Conservation (phyloP, 2,888 invertebrate genomes). For the Megaustenia siamemsis region DNA sequence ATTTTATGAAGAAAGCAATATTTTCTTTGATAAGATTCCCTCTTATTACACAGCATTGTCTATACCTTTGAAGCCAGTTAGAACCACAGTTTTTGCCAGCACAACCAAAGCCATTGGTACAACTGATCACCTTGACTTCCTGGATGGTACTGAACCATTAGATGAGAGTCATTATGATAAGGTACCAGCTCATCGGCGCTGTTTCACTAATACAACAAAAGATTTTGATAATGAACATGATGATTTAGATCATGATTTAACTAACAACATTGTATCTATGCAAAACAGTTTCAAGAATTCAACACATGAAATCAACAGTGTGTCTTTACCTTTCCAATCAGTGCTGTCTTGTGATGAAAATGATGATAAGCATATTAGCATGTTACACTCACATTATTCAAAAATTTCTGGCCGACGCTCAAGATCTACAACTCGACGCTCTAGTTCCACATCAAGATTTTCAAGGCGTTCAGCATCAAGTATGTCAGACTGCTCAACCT, state of each 20-base stretch:
- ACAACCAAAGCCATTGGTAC: conserved; percentile 40
- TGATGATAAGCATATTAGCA: neutral
- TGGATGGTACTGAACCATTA: neutral
- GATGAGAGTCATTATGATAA: conserved; percentile 65
- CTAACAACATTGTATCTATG: neutral
- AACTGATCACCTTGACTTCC: conserved; percentile 43
- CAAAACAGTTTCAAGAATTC: neutral
- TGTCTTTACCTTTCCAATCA: neutral
- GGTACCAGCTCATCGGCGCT: conserved; percentile 76
- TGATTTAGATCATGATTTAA: neutral
- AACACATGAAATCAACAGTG: neutral
- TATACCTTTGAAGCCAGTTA: conserved; percentile 63
- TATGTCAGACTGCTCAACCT: conserved; percentile 30
- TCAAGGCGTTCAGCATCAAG: conserved; percentile 26
- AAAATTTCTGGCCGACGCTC: neutral
- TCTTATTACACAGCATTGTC: conserved; percentile 75
- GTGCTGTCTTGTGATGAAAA: neutral
- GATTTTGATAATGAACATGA: conserved; percentile 59
- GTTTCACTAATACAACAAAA: conserved; percentile 78
- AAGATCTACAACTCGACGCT: conserved; percentile 10
- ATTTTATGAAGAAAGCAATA: conserved; percentile 44
- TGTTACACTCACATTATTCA: neutral
- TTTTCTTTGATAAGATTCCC: conserved; percentile 75
- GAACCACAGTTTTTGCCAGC: conserved; percentile 47
- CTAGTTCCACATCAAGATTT: conserved; percentile 4